These are phyloP conservation scores for Promerops cafer DNA, from an alignment of 2,113 vertebrate species.

Conservation along the genomic window DNA sequence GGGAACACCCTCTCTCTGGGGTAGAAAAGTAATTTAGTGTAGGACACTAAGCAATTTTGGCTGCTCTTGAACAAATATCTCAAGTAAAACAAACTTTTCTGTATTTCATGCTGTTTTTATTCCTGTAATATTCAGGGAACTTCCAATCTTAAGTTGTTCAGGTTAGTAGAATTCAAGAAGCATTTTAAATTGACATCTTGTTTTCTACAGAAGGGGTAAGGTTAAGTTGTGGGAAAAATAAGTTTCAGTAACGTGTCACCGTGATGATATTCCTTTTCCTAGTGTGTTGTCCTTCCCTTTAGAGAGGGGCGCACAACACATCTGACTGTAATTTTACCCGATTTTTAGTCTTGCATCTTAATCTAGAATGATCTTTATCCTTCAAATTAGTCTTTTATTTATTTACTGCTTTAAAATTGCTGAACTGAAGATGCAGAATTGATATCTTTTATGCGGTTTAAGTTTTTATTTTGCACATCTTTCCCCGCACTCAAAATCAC, in stretches of 20 bases:
- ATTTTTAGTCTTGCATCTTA: neutral
- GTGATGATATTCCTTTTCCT: neutral
- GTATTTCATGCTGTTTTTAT: neutral
- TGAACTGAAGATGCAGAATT: neutral
- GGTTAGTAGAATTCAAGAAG: neutral
- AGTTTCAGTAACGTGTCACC: accelerated
- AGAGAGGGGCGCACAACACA: neutral
- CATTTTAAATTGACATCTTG: neutral
- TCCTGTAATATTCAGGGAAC: neutral
- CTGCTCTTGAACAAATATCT: neutral
- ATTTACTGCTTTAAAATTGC: neutral
- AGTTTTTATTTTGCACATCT: neutral
- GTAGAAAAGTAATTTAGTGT: slow-evolving; percentile 3
- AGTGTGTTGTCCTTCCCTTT: neutral
- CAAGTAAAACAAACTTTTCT: slow-evolving; percentile 9
- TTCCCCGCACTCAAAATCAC: neutral
- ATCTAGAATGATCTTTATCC: neutral
- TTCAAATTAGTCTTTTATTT: neutral
- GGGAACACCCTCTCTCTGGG: slow-evolving; percentile 43
- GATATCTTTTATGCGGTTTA: neutral
- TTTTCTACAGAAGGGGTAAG: neutral
- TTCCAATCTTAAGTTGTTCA: neutral
- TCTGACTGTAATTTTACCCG: neutral
- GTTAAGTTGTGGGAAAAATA: neutral
- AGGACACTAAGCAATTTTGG: neutral